Percentiles rank a stretch among this genome's conserved stretches.
These are phyloP conservation scores for Myotis vivesi DNA, from an alignment of 2,797 vertebrate genomes.

Conservation along the genomic window DNA sequence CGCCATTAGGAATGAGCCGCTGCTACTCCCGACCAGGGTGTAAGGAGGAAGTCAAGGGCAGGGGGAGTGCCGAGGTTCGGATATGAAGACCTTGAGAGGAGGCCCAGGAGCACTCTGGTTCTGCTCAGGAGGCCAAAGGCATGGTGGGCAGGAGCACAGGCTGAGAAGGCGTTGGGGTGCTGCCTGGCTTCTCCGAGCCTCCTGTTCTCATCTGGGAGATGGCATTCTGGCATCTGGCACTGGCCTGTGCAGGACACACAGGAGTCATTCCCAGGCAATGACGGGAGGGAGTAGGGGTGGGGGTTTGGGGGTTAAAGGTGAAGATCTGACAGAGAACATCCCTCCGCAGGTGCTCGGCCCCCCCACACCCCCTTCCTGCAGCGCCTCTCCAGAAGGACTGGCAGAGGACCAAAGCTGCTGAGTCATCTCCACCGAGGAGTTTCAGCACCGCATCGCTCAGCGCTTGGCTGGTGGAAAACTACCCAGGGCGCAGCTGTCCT, in stretches of 20 bases:
- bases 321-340: background rate
- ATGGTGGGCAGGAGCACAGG: background rate
- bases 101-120: background rate
- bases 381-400: background rate
- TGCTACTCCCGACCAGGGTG: background rate
- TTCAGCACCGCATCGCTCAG: slow-evolving; percentile 34
- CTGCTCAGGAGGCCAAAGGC: background rate
- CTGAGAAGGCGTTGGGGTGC: background rate
- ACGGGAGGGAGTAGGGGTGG: accelerated
- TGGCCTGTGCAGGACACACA: background rate
- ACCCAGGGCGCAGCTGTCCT: background rate
- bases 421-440: slow-evolving; percentile 60
- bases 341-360: background rate
- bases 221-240: background rate
- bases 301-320: too few relatives aligned
- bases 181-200: background rate
- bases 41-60: background rate
- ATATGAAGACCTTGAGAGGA: background rate
- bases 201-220: background rate
- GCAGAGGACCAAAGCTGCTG: slow-evolving; percentile 62
- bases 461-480: slow-evolving; percentile 67
- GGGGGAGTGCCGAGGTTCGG: background rate
- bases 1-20: background rate
- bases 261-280: background rate
- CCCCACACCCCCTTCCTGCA: background rate